phyloP scores from a whole-genome alignment of 2,888 invertebrate genomes.

The Ichneumon xanthorius region DNA sequence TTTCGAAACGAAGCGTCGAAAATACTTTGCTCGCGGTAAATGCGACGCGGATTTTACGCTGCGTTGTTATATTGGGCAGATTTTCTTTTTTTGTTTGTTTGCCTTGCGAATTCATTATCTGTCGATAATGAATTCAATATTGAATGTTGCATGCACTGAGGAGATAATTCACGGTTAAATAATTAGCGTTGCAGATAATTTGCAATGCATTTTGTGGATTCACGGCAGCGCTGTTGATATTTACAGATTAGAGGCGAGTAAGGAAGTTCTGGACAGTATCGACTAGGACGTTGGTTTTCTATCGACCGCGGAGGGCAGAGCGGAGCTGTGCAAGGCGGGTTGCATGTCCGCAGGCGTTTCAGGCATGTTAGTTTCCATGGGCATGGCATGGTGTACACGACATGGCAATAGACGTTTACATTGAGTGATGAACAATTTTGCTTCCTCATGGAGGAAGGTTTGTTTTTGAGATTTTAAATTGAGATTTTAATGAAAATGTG shows the following conservation, averaged over 20 bases:
- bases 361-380: not conserved
- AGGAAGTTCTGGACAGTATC: conserved; percentile 35
- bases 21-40: not conserved
- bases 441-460: not conserved
- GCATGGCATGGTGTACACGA: too few species aligned
- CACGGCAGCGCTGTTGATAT: not conserved
- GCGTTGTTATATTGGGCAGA: not conserved
- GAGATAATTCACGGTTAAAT: not conserved
- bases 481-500: too few species aligned
- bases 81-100: not conserved
- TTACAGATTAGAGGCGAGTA: not conserved
- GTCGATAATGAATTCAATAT: not conserved
- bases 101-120: not conserved
- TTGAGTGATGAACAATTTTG: not conserved
- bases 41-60: not conserved
- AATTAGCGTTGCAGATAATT: not conserved
- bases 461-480: not conserved
- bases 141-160: not conserved
- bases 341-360: conserved; percentile 7
- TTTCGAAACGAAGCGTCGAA: not conserved
- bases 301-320: conserved; percentile 4
- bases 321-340: not conserved
- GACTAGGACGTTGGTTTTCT: not conserved
- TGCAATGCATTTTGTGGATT: not conserved
- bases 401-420: not conserved